Conservation (phyloP, 2,113 vertebrate species). For the Menura novaehollandiae region DNA sequence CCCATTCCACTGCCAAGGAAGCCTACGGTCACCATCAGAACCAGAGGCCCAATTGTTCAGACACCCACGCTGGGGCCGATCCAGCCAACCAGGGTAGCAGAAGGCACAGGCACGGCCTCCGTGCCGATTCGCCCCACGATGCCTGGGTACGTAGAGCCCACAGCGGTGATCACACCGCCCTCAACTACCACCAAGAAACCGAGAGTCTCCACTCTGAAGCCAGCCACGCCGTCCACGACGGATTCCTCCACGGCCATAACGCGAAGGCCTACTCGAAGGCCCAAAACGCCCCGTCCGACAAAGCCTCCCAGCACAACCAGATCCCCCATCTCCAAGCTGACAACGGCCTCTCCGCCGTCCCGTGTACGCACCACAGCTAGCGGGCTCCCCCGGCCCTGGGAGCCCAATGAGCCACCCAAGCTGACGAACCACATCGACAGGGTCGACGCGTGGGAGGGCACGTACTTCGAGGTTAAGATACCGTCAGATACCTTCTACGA, state of each 20-base stretch:
- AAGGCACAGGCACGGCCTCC: conserved; percentile 76
- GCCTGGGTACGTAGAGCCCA: conserved; percentile 85
- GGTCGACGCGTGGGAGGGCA: conserved; percentile 91
- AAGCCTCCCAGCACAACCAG: conserved; percentile 73
- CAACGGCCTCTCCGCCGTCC: conserved; percentile 79
- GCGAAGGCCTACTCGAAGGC: conserved; percentile 81
- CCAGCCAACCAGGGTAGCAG: conserved; percentile 87
- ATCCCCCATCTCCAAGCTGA: conserved; percentile 78
- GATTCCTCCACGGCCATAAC: conserved; percentile 76
- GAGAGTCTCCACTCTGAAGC: conserved; percentile 74
- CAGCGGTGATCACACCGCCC: conserved; percentile 81
- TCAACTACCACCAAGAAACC: conserved; percentile 87
- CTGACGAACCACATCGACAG: conserved; percentile 90
- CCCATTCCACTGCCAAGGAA: conserved; percentile 87
- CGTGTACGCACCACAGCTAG: conserved; percentile 76
- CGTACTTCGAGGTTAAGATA: conserved; percentile 95
- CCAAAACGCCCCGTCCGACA: conserved; percentile 73
- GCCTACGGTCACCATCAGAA: conserved; percentile 85
- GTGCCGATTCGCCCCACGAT: conserved; percentile 83
- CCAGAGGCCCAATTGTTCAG: conserved; percentile 88
- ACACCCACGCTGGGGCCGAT: conserved; percentile 86
- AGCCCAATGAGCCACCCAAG: conserved; percentile 81
- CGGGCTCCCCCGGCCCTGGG: conserved; percentile 65
- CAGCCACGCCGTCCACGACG: conserved; percentile 70
- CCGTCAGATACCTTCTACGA: conserved; percentile 92